Evolutionary conservation across 2,113 vertebrate species (phyloP).

Genomic region (Tragelaphus imberbis): DNA sequence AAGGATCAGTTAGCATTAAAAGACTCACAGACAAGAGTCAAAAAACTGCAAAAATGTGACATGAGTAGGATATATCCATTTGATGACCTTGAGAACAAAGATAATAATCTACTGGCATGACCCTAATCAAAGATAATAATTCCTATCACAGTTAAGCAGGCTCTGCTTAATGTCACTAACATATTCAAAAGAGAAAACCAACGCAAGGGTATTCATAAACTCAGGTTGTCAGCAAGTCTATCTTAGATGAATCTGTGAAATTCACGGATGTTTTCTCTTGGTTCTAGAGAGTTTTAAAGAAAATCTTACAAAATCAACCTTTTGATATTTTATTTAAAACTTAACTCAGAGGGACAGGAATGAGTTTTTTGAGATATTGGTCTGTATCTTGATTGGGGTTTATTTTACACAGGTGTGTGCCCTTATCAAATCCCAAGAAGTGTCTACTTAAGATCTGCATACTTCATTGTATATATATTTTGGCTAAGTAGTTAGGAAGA

Average conservation of each 20-base stretch:
- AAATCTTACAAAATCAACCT: neutral
- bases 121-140: neutral
- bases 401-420: neutral
- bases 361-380: neutral
- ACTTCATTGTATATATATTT: neutral
- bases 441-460: neutral
- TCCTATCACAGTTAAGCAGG: neutral
- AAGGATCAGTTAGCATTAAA: neutral
- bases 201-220: neutral
- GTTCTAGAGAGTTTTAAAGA: neutral
- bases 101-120: fast-evolving
- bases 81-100: neutral
- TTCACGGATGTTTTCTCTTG: neutral
- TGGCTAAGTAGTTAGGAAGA: neutral
- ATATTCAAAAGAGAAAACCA: neutral
- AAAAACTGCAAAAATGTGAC: neutral
- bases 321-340: neutral
- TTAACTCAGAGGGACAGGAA: neutral
- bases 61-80: neutral
- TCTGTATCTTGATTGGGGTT: neutral
- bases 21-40: neutral
- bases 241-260: neutral
- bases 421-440: neutral
- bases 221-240: neutral
- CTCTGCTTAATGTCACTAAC: neutral